Evolutionary conservation across 2,113 vertebrate genomes (phyloP).

Genomic region (Myotis brandtii): DNA sequence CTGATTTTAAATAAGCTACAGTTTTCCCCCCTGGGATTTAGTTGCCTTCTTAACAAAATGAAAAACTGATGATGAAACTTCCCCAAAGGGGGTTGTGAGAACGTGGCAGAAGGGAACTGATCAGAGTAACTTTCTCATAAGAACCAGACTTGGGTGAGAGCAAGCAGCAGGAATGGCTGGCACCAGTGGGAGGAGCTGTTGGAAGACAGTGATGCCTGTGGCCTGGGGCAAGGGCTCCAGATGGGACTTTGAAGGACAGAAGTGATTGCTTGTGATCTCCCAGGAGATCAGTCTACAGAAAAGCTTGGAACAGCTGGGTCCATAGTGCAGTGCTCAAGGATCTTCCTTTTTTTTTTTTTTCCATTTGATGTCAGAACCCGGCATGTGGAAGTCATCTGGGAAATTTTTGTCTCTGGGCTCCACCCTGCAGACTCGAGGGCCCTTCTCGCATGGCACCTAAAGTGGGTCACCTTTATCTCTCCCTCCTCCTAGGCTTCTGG

Average conservation of each 20-base stretch:
- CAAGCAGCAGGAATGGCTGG: accelerated
- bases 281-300: not conserved
- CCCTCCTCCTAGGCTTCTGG: not conserved
- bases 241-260: not conserved
- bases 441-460: not conserved
- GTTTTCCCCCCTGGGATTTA: not conserved
- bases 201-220: not conserved
- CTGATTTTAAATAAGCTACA: not conserved
- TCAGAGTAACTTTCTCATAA: not conserved
- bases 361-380: not conserved
- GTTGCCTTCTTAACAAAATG: slow-evolving; percentile 47
- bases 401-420: not conserved
- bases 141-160: not conserved
- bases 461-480: not conserved
- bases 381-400: not conserved
- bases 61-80: not conserved
- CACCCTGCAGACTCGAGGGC: not conserved
- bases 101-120: not conserved
- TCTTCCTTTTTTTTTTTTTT: not conserved
- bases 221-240: not conserved
- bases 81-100: not conserved
- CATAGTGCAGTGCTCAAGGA: not conserved
- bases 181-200: not conserved
- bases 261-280: not conserved
- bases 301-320: not conserved